Conservation (phyloP, 2,888 invertebrate species). For the Adelphocoris suturalis region DNA sequence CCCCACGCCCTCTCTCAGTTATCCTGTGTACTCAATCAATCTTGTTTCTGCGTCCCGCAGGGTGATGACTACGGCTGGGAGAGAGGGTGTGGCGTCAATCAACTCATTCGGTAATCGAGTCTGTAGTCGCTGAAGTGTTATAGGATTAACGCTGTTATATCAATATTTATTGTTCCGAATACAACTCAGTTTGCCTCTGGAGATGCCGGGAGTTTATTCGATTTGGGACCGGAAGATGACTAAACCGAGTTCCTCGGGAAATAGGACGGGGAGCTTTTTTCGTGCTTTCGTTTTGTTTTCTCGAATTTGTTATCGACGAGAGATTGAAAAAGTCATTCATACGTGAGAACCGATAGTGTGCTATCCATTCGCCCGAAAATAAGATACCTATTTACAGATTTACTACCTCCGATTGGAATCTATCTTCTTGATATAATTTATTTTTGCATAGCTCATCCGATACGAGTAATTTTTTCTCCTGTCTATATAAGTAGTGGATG, state of each 20-base stretch:
- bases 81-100: conserved; percentile 58
- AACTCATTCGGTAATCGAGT: conserved; percentile 69
- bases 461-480: too few relatives aligned
- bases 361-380: background rate
- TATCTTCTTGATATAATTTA: too few relatives aligned
- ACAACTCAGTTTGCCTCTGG: conserved; percentile 59
- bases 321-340: conserved; percentile 32
- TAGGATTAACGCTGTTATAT: conserved; percentile 69
- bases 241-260: conserved; percentile 34
- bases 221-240: conserved; percentile 54
- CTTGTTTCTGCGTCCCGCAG: conserved; percentile 49
- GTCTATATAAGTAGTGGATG: too few relatives aligned
- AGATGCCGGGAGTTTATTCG: conserved; percentile 56
- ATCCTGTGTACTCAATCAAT: conserved; percentile 66
- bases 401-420: background rate
- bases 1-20: background rate
- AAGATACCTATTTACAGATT: background rate
- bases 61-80: background rate
- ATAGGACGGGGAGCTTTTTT: background rate
- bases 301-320: conserved; percentile 19
- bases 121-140: conserved; percentile 64
- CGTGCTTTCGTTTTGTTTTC: conserved; percentile 22
- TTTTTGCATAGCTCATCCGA: too few relatives aligned
- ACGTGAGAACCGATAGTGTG: background rate
- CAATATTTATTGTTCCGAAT: conserved; percentile 68